Percentiles rank a stretch among this genome's conserved stretches.
Evolutionary conservation across 2,888 invertebrate species (phyloP).

Genomic region (Gisinianus flammeolus): DNA sequence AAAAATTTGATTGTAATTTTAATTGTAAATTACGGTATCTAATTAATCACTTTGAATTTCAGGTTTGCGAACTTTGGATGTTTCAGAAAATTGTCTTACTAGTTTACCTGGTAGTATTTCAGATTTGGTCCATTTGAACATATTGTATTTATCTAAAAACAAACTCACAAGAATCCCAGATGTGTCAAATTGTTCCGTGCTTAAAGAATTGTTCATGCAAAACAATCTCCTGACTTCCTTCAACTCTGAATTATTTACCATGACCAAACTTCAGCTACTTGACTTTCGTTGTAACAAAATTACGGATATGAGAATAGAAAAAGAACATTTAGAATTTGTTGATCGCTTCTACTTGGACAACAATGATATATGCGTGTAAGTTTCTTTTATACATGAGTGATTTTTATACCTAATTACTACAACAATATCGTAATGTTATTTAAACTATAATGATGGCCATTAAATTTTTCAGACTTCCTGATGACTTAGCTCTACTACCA

Average conservation of each 20-base stretch:
- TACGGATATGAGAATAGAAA: constrained; percentile 44
- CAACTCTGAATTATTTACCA: constrained; percentile 46
- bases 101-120: constrained; percentile 44
- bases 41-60: constrained; percentile 27
- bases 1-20: no score
- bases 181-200: constrained; percentile 74
- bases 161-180: constrained; percentile 78
- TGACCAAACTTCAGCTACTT: constrained; percentile 52
- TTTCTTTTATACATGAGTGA: constrained; percentile 24
- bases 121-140: constrained; percentile 72
- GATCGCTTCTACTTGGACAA: constrained; percentile 84
- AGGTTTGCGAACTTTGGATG: constrained; percentile 53
- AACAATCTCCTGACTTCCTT: constrained; percentile 72
- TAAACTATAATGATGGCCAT: background rate
- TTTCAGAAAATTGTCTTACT: constrained; percentile 49
- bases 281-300: constrained; percentile 56
- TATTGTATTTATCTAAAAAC: constrained; percentile 82
- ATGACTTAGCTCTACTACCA: constrained; percentile 71
- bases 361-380: constrained; percentile 70
- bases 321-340: constrained; percentile 67
- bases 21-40: no score
- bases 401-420: background rate
- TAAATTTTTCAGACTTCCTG: constrained; percentile 68
- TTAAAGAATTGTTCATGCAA: constrained; percentile 82
- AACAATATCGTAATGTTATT: constrained; percentile 22